phyloP scores from a whole-genome alignment of 2,113 vertebrate genomes.

The Albula glossodonta region DNA sequence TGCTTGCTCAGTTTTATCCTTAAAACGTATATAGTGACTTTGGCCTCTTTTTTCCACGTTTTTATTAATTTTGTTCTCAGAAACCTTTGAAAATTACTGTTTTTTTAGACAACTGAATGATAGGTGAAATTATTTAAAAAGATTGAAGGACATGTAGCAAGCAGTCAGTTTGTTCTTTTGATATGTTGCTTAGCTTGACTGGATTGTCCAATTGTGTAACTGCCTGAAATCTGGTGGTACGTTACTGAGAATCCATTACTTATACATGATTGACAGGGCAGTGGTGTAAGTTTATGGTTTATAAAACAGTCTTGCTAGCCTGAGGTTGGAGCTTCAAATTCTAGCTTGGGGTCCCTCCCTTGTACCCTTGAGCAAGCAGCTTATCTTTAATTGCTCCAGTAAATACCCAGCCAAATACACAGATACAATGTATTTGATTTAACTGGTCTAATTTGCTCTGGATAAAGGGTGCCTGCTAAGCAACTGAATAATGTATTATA shows the following conservation, averaged over 20 bases:
- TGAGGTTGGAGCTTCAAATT: neutral
- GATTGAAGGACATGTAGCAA: no score
- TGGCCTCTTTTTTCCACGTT: neutral
- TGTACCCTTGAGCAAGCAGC: neutral
- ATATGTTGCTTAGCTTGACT: no score
- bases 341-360: neutral
- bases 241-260: neutral
- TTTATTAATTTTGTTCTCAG: no score
- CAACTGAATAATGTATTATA: neutral
- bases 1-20: neutral
- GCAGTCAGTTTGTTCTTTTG: no score
- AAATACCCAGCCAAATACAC: neutral
- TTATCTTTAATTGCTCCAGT: neutral
- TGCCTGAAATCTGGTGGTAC: neutral
- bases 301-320: neutral
- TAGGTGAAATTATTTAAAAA: no score
- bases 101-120: no score
- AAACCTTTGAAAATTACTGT: no score
- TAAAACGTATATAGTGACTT: neutral
- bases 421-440: neutral
- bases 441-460: neutral
- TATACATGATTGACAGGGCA: neutral
- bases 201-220: neutral
- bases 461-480: neutral
- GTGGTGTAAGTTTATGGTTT: neutral